phyloP scores from a whole-genome alignment of 2,888 invertebrate species.

The Cephus rjabovi region DNA sequence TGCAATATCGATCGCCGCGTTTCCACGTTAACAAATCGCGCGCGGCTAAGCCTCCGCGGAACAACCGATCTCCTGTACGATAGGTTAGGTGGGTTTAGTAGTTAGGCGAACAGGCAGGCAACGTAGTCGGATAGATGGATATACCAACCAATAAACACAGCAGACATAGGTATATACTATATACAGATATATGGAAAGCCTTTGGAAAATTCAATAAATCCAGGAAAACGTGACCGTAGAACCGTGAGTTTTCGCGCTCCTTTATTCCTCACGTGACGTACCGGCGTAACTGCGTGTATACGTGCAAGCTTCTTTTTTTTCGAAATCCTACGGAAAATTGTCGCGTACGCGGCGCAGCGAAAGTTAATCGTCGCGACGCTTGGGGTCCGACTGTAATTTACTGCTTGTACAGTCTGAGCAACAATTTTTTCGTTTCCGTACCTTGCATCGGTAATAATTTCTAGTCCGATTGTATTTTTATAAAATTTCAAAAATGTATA shows the following conservation, averaged over 20 bases:
- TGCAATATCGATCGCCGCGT: neutral
- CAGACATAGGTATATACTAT: neutral
- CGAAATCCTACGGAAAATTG: neutral
- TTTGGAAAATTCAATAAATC: neutral
- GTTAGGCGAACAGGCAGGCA: neutral
- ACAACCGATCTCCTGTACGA: neutral
- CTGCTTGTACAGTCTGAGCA: neutral
- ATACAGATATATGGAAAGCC: neutral
- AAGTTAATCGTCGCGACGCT: neutral
- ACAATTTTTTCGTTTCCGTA: neutral
- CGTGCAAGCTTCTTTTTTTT: neutral
- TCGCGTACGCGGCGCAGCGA: neutral
- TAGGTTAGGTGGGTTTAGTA: neutral
- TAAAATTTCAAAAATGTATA: too few relatives aligned
- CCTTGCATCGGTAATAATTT: neutral
- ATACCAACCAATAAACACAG: neutral
- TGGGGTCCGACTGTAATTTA: neutral
- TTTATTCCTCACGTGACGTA: neutral
- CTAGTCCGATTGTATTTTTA: neutral
- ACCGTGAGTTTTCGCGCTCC: neutral
- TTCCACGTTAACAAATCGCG: neutral
- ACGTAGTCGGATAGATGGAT: neutral
- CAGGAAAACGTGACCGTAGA: neutral
- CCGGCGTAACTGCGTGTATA: neutral
- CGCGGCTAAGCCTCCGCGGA: neutral